Evolutionary conservation across 2,113 vertebrate genomes (phyloP).

Genomic region (Nothocercus nigrocapillus): DNA sequence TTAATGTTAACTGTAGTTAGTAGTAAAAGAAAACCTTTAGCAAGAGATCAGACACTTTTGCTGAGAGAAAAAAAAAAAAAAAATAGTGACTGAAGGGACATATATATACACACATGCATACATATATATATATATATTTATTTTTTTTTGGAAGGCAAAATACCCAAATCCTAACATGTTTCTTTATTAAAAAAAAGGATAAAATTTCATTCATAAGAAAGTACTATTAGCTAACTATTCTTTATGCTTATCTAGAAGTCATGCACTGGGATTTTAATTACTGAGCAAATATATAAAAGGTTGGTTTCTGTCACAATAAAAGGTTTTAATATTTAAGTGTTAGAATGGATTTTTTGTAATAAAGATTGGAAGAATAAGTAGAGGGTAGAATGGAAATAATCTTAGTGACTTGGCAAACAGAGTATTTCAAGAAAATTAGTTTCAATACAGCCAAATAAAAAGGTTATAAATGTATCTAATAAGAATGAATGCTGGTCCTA

Average conservation of each 20-base stretch:
- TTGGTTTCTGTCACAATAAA: neutral
- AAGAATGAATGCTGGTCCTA: neutral
- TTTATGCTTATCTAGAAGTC: neutral
- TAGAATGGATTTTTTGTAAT: neutral
- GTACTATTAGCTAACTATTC: neutral
- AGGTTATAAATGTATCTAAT: neutral
- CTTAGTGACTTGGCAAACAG: neutral
- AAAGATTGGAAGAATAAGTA: neutral
- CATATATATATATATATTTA: no score
- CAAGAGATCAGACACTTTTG: neutral
- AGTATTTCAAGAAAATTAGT: neutral
- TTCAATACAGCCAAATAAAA: neutral
- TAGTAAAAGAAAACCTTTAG: neutral
- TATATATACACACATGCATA: no score
- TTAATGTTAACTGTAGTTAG: neutral
- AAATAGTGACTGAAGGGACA: rapidly evolving
- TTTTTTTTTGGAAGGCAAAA: neutral
- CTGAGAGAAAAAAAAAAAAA: neutral
- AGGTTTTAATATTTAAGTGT: neutral
- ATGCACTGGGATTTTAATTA: neutral
- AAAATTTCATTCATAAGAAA: neutral
- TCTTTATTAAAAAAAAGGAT: neutral
- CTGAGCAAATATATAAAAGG: neutral
- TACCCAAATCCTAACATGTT: neutral
- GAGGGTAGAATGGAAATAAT: neutral